Evolutionary conservation across 30 jellyfish, hydroid and myxozoan species (phyloP), one percentile per base, ranked within the genome.

Genomic region (Cassiopea xamachana): DNA sequence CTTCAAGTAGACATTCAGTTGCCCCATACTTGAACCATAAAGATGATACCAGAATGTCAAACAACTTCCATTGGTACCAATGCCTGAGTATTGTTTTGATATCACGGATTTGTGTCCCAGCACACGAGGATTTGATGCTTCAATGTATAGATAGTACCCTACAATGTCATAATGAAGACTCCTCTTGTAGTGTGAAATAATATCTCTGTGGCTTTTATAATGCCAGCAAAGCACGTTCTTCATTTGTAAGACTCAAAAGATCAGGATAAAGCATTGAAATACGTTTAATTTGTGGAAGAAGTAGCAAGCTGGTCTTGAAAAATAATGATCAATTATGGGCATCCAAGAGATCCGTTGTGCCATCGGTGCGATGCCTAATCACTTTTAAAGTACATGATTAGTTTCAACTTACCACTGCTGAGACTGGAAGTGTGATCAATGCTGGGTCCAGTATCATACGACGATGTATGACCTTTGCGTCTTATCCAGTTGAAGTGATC

Each of bases 61-160:
- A 72, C 98, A 92, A 85, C 93, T 92, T 1, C 98, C 98, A 51
- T 90, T 91, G 0, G 85, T 72, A 69, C 58, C 79, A 6, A 92
- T 82, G 47, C 88, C 83, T 62, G 90, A 69, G 61, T 86, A 86
- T 47, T 46, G 79, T 69, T 81, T 87, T 9, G 87, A 64, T 44
- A 92, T 50, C 55, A 96, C 58, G 10, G 96, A 90, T 60, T 64
- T 80, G 10, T 87, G 73, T 46, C 87, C 93, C 10, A 13, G 5
- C 46, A 4, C 75, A 39, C 86, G 81, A 45, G 89, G 92, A n/a
- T 75, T 79, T n/a, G 98, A 92, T 48, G 98, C 70, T 83, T 92
- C 98, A 59, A 87, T 90, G 87, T 92, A 92, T 81, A 87, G 8
- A 62, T 92, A 92, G 68, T 92, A 87, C 1, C 98, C 98, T 92